Conservation (phyloP, 2,113 vertebrate species). For the Corydoras sp. region DNA sequence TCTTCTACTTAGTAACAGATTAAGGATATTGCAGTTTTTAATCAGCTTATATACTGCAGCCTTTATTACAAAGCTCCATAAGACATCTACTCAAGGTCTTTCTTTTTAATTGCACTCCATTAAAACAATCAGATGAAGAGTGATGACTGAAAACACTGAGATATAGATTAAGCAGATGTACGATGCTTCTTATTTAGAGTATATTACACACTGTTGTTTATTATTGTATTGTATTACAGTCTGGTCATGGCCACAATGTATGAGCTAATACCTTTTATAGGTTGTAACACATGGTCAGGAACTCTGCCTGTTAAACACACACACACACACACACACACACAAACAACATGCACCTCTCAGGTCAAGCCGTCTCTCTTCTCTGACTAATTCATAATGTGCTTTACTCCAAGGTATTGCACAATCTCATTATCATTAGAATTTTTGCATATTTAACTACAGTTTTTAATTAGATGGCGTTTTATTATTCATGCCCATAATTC, state of each 20-base stretch:
- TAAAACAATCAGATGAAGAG: constrained; percentile 42
- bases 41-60: too few species aligned
- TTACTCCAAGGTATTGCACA: constrained; percentile 96
- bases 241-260: background rate
- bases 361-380: constrained; percentile 85
- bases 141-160: constrained; percentile 49
- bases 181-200: background rate
- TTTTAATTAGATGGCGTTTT: constrained; percentile 99
- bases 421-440: constrained; percentile 99
- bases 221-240: background rate
- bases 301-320: constrained; percentile 4
- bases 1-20: too few species aligned
- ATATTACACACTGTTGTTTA: too few species aligned
- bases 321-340: constrained; percentile 45
- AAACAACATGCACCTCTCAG: constrained; percentile 76
- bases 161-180: background rate
- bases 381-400: constrained; percentile 97
- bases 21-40: too few species aligned
- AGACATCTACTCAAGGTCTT: constrained; percentile 46
- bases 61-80: constrained; percentile 41
- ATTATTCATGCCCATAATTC: constrained; percentile 99
- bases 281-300: too few species aligned
- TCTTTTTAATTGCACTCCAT: constrained; percentile 51
- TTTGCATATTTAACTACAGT: constrained; percentile 99
- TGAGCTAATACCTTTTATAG: too few species aligned